Conservation (phyloP, 2,888 invertebrate genomes). For the Microplitis manilae region DNA sequence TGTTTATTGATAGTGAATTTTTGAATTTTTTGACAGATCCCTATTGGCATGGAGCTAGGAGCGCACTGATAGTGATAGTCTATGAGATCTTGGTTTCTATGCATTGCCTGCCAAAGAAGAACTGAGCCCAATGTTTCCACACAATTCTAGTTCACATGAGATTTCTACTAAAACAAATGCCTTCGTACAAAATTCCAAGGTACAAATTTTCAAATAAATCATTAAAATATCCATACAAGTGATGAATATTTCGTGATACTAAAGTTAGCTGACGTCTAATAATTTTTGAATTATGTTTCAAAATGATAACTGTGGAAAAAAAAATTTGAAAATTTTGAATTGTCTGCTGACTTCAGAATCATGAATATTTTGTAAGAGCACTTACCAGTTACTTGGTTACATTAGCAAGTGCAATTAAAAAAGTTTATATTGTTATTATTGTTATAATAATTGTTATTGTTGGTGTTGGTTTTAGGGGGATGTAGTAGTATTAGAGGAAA, state of each 20-base stretch:
- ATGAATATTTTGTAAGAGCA: not conserved
- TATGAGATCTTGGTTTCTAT: conserved; percentile 73
- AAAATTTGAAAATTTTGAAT: no score
- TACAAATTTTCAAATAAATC: conserved; percentile 50
- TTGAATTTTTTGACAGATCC: conserved; percentile 64
- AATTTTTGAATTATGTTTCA: no score
- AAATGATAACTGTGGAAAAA: no score
- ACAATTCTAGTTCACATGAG: conserved; percentile 75
- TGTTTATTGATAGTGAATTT: not conserved
- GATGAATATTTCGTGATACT: not conserved
- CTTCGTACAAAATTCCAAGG: conserved; percentile 74
- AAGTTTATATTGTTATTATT: conserved; percentile 17
- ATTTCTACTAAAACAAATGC: conserved; percentile 74
- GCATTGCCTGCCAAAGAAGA: conserved; percentile 75
- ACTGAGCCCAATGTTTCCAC: conserved; percentile 75
- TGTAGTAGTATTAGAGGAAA: conserved; percentile 72
- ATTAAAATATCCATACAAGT: not conserved
- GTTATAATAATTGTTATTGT: conserved; percentile 26
- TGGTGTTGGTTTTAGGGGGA: conserved; percentile 63
- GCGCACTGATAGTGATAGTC: conserved; percentile 71
- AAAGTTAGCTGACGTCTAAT: no score
- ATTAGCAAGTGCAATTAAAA: not conserved
- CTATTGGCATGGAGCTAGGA: conserved; percentile 73
- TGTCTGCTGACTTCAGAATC: no score
- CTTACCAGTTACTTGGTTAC: not conserved